Evolutionary conservation across 2,797 vertebrate species (phyloP).

Genomic region (Carapus acus): DNA sequence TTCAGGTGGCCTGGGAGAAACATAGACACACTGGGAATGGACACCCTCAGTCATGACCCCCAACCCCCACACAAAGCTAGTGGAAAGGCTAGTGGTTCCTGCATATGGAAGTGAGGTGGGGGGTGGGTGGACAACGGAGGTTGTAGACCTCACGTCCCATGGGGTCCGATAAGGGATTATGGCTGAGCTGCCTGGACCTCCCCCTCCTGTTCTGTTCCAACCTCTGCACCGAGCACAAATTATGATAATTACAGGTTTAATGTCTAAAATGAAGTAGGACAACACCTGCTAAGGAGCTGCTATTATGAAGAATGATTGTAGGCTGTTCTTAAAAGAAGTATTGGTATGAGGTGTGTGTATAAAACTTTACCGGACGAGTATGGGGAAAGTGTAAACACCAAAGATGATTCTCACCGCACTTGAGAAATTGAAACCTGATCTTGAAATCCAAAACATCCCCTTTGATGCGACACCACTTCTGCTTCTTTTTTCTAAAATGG

Average conservation of each 20-base stretch:
- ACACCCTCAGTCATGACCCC: constrained; percentile 64
- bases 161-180: constrained; percentile 68
- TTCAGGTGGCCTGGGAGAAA: not conserved
- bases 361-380: no score
- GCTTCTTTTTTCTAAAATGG: constrained; percentile 54
- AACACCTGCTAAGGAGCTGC: constrained; percentile 10
- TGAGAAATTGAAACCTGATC: constrained; percentile 20
- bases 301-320: constrained; percentile 20
- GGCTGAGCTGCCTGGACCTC: constrained; percentile 43
- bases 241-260: constrained; percentile 21
- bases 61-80: constrained; percentile 64
- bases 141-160: constrained; percentile 62
- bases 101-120: constrained; percentile 65
- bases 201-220: constrained; percentile 24
- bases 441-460: constrained; percentile 48
- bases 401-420: constrained; percentile 8
- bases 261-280: no score
- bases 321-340: no score
- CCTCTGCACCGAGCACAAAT: constrained; percentile 35
- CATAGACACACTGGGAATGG: constrained; percentile 39
- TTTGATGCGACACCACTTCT: constrained; percentile 35
- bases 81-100: constrained; percentile 52
- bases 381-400: constrained; percentile 9
- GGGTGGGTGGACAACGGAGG: constrained; percentile 57
- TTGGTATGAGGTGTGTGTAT: no score